Conservation (phyloP, 2,113 vertebrate species). For the Otocyon megalotis region DNA sequence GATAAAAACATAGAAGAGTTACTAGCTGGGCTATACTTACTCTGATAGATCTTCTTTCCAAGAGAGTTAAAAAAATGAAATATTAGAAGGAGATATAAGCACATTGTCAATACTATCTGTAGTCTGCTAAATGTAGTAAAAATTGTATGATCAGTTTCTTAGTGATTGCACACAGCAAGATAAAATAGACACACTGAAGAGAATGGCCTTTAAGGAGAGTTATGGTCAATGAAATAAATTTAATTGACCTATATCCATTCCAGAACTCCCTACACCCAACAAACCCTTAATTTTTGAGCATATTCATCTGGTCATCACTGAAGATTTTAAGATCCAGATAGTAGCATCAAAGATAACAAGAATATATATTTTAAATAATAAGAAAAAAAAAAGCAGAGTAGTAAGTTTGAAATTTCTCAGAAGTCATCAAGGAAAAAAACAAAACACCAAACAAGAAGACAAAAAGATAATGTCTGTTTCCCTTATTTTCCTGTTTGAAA, state of each 20-base stretch:
- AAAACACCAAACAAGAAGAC: not conserved
- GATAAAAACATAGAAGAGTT: not conserved
- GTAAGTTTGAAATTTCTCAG: not conserved
- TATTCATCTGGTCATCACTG: not conserved
- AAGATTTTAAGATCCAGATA: not conserved
- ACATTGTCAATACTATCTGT: not conserved
- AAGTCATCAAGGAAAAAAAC: not conserved
- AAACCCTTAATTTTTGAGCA: not conserved
- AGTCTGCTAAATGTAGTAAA: not conserved
- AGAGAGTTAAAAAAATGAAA: not conserved
- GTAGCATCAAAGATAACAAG: not conserved
- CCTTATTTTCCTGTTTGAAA: not conserved
- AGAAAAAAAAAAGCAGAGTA: not conserved
- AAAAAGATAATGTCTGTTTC: not conserved
- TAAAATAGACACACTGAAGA: not conserved
- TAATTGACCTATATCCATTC: not conserved
- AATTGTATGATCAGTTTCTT: not conserved
- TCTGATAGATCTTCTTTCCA: not conserved
- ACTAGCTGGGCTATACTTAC: not conserved
- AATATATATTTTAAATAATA: not conserved
- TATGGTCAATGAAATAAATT: not conserved
- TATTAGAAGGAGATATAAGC: not conserved
- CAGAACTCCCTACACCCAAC: not conserved
- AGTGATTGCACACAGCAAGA: not conserved
- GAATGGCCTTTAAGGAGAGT: rapidly evolving